Conservation (phyloP, 2,113 vertebrate species). For the cat (Felis catus) region DNA sequence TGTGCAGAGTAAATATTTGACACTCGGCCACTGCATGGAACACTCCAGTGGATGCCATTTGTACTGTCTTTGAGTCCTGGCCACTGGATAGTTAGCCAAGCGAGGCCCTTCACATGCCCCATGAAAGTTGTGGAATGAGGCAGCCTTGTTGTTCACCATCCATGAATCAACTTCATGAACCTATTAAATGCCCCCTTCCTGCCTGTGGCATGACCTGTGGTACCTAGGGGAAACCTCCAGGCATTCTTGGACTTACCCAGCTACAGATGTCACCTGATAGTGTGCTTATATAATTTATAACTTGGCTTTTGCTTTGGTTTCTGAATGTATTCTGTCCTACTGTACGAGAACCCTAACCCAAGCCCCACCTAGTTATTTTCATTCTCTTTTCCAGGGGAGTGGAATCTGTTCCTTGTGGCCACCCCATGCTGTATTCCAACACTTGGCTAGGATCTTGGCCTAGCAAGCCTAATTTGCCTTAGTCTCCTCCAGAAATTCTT, state of each 20-base stretch:
- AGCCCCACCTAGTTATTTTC: neutral
- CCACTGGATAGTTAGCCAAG: neutral
- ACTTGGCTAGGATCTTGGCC: neutral
- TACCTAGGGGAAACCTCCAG: too few species aligned
- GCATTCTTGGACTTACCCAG: neutral
- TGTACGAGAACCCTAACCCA: neutral
- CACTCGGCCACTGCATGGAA: neutral
- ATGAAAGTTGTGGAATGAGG: neutral
- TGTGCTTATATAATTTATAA: neutral
- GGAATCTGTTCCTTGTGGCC: neutral
- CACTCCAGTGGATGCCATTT: neutral
- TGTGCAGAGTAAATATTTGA: neutral
- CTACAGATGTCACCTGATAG: neutral
- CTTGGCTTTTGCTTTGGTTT: constrained; percentile 27
- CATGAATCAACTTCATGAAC: neutral
- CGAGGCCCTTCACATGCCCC: neutral
- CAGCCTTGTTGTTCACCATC: neutral
- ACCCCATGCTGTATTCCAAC: neutral
- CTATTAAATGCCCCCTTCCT: neutral
- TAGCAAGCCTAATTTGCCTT: neutral
- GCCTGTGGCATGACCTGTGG: neutral
- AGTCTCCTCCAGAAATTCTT: neutral
- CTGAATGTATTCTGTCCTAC: neutral
- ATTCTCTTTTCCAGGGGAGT: neutral
- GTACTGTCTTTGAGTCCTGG: neutral